phyloP scores from a whole-genome alignment of 2,888 invertebrate genomes.

The Arge pagana region DNA sequence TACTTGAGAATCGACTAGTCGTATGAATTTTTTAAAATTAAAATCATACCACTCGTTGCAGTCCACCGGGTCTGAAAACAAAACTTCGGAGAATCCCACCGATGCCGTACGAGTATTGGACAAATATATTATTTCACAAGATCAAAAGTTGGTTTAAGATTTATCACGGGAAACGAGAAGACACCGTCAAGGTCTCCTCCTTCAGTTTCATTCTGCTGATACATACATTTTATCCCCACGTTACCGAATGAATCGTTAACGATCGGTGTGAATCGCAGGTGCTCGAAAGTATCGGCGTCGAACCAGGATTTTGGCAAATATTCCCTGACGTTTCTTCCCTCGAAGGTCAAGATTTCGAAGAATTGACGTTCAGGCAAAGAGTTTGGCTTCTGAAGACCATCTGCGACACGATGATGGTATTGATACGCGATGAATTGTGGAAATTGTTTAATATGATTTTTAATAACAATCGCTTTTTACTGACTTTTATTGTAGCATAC shows the following conservation, averaged over 20 bases:
- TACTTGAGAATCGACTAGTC: too few species aligned
- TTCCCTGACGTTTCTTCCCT: slow-evolving; percentile 60
- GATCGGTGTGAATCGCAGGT: slow-evolving; percentile 49
- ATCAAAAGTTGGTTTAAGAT: slow-evolving; percentile 62
- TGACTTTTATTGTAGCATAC: slow-evolving; percentile 53
- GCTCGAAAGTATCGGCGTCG: slow-evolving; percentile 60
- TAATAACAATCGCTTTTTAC: not conserved
- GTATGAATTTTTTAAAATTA: slow-evolving; percentile 1
- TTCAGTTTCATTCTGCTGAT: not conserved
- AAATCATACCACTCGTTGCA: slow-evolving; percentile 33
- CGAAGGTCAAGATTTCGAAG: slow-evolving; percentile 60
- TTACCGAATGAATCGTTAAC: not conserved
- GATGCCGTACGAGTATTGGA: slow-evolving; percentile 66
- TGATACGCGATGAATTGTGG: not conserved
- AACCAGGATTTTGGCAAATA: slow-evolving; percentile 62
- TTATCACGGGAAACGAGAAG: slow-evolving; percentile 54
- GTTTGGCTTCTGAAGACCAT: slow-evolving; percentile 65
- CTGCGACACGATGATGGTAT: slow-evolving; percentile 59
- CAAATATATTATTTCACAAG: slow-evolving; percentile 58
- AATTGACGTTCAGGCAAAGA: slow-evolving; percentile 60
- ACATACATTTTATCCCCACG: not conserved
- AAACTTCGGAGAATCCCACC: slow-evolving; percentile 59
- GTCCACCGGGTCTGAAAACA: slow-evolving; percentile 50
- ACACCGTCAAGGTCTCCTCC: slow-evolving; percentile 47
- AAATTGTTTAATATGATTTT: not conserved